Conservation (phyloP, 35 echinoderm and acorn worm species). For the Hemicentrotus pulcherrimus region DNA sequence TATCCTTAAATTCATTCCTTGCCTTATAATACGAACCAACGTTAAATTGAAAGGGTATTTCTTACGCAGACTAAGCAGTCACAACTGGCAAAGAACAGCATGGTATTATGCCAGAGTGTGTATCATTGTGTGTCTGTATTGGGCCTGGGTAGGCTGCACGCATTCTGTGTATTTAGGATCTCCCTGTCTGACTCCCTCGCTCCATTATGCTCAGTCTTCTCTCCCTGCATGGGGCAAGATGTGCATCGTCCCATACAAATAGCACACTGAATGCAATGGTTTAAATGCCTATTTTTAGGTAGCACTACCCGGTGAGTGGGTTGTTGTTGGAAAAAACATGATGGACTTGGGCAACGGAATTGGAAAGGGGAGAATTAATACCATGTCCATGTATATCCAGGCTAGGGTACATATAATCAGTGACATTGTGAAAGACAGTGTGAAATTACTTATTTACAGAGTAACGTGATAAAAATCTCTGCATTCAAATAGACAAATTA, state of each 20-base stretch:
- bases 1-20: not conserved
- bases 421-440: not conserved
- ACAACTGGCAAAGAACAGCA: not conserved
- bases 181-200: not conserved
- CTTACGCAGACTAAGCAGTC: not conserved
- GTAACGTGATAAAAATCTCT: too few relatives aligned
- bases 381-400: not conserved
- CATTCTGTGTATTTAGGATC: not conserved
- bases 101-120: conserved; percentile 1
- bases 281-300: not conserved
- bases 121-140: conserved; percentile 6
- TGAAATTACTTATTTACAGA: too few relatives aligned
- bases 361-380: not conserved
- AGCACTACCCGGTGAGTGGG: not conserved
- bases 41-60: not conserved
- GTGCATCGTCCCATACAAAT: conserved; percentile 8
- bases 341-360: not conserved
- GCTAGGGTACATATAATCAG: not conserved
- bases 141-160: not conserved
- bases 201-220: not conserved
- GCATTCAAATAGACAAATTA: too few relatives aligned
- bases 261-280: not conserved
- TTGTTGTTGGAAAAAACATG: conserved; percentile 3
- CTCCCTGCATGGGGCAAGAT: not conserved
- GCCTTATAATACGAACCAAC: not conserved